Evolutionary conservation across 2,888 invertebrate species (phyloP), one percentile per base, ranked within the genome.

Genomic region (Scotopteryx bipunctaria): DNA sequence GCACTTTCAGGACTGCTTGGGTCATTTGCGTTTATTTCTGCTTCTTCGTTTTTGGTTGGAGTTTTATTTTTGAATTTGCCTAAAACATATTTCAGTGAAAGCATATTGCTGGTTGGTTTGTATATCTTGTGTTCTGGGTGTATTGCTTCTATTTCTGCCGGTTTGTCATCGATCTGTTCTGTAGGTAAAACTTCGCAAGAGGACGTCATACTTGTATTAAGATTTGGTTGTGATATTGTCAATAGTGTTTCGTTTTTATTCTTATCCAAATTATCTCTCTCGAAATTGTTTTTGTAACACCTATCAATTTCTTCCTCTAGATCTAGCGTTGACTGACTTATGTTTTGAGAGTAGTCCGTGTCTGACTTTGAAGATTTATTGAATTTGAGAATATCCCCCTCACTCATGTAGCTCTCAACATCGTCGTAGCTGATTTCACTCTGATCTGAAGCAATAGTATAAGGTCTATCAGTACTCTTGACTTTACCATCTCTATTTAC

Each of bases 71-170:
- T 91, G 55, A 93, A 91, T 40, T 92, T 83, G 66, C 91, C 92
- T 3, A 93, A 74, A 19, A 93, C 89, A 64, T 92, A 93, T 70
- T 92, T 91, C 0, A 93, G 79, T 2, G 93, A 91, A 1, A 88
- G 65, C 59, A 90, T 81, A 55, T 88, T 92, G 37, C 91, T 89
- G 0, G 92, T 91, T 35, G 94, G 93, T 57, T 94, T 92, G 69
- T 95, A 95, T 64, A 95, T 95, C 81, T 94, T 95, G 75, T 96
- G 95, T 70, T 95, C 95, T 0, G 96, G 96, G 71, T 95, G 95
- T 56, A 94, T 91, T 1, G 91, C 81, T 74, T 82, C 91, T 59
- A 79, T 81, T 67, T 63, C 88, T 67, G 69, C 87, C 53, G 83
- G 66, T 69, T 86, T 92, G 61, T 64, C 87, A 61, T 83, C 82